A percentile compares a stretch with the other conserved stretches of the same genome.
phyloP scores from a whole-genome alignment of 2,888 invertebrate genomes.

The Microplitis deprimator region DNA sequence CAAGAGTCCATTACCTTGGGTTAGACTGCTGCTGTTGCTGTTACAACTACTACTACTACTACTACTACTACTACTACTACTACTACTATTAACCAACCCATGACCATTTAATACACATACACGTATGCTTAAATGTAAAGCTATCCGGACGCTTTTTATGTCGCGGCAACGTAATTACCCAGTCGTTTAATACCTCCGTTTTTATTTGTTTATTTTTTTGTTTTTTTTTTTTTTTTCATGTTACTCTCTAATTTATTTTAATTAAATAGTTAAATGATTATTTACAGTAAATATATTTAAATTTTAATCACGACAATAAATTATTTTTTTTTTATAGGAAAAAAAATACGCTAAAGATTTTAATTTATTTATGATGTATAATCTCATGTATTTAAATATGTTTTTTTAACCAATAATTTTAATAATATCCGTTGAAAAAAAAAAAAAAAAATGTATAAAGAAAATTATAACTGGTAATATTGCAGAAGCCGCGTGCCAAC shows the following conservation, averaged over 20 bases:
- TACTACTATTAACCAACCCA: neutral
- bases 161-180: neutral
- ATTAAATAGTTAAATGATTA: neutral
- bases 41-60: neutral
- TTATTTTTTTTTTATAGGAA: neutral
- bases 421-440: neutral
- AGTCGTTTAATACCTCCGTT: neutral
- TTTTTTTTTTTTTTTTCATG: no score
- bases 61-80: neutral
- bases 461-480: neutral
- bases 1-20: constrained; percentile 35
- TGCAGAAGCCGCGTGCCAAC: constrained; percentile 50
- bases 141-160: constrained; percentile 24
- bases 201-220: constrained; percentile 5
- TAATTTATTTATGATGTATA: neutral
- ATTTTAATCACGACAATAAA: neutral
- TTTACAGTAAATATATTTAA: neutral
- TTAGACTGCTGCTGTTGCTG: neutral
- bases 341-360: no score
- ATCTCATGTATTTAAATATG: neutral
- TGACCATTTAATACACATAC: constrained; percentile 6
- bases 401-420: neutral
- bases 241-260: neutral
- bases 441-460: neutral
- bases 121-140: constrained; percentile 41